Evolutionary conservation across 53 echinoderm and acorn worm species (phyloP).

Genomic region (Apostichopus leukothele): DNA sequence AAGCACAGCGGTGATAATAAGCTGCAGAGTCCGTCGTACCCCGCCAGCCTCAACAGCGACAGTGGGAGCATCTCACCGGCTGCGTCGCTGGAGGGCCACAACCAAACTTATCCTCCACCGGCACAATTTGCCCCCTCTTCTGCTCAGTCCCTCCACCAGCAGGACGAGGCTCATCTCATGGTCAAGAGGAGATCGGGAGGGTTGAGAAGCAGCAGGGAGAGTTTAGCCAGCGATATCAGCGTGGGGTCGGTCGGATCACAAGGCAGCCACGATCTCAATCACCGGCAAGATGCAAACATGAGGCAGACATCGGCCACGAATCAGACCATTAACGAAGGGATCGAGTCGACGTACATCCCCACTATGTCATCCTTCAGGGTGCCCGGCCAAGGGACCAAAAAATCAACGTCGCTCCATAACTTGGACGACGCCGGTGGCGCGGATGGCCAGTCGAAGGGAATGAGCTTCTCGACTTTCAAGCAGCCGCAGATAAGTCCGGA

Average conservation of each 20-base stretch:
- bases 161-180: constrained; percentile 53
- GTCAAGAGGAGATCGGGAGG: constrained; percentile 52
- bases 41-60: constrained; percentile 54
- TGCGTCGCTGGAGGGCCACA: constrained; percentile 77
- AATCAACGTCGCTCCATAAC: constrained; percentile 41
- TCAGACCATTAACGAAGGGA: constrained; percentile 54
- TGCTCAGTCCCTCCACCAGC: constrained; percentile 63
- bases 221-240: constrained; percentile 82
- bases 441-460: constrained; percentile 47
- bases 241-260: constrained; percentile 80
- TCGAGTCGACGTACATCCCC: constrained; percentile 75
- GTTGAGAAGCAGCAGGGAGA: constrained; percentile 86
- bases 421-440: constrained; percentile 24
- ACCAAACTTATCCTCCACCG: constrained; percentile 53
- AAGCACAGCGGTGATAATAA: constrained; percentile 67
- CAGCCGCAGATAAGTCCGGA: constrained; percentile 58
- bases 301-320: constrained; percentile 50
- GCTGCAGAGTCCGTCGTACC: constrained; percentile 54
- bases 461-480: constrained; percentile 93
- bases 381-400: constrained; percentile 46
- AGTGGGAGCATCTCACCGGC: constrained; percentile 75
- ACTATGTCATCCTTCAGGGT: constrained; percentile 65
- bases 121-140: constrained; percentile 62
- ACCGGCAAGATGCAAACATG: constrained; percentile 20
- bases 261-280: constrained; percentile 54